A percentile compares a stretch with the other conserved stretches of the same genome.
Evolutionary conservation across 2,797 vertebrate species (phyloP).

Genomic region (Hephaestus fuliginosus): DNA sequence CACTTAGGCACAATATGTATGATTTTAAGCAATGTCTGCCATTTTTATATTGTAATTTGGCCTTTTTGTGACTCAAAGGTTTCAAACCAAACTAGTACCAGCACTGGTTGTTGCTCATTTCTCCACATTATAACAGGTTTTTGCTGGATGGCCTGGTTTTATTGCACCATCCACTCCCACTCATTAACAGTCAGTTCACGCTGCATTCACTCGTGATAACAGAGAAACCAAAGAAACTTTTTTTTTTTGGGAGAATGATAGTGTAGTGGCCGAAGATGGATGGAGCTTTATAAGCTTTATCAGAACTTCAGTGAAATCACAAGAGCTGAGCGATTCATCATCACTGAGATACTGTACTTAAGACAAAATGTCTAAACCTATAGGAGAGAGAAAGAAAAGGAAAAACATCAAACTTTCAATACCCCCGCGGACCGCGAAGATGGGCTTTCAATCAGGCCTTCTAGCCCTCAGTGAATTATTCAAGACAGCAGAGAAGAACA

Average conservation of each 20-base stretch:
- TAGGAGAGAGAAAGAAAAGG: slow-evolving; percentile 39
- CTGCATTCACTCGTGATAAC: slow-evolving; percentile 39
- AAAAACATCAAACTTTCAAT: slow-evolving; percentile 74
- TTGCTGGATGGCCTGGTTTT: slow-evolving; percentile 31
- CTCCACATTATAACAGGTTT: slow-evolving; percentile 5
- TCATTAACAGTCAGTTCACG: slow-evolving; percentile 51
- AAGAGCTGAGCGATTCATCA: slow-evolving; percentile 53
- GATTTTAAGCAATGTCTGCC: background rate
- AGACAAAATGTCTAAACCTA: slow-evolving; percentile 67
- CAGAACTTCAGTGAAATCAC: slow-evolving; percentile 45
- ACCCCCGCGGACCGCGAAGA: slow-evolving; percentile 64
- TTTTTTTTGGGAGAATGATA: slow-evolving; percentile 31
- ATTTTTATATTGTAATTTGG: background rate
- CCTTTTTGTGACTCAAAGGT: background rate
- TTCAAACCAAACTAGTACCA: background rate
- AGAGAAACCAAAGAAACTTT: slow-evolving; percentile 28
- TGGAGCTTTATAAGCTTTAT: slow-evolving; percentile 50
- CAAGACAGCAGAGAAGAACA: slow-evolving; percentile 80
- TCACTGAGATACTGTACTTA: slow-evolving; percentile 45
- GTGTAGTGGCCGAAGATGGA: slow-evolving; percentile 41
- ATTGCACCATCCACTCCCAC: slow-evolving; percentile 25
- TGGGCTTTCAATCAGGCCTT: slow-evolving; percentile 76
- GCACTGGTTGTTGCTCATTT: background rate
- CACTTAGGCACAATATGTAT: background rate
- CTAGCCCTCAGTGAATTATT: slow-evolving; percentile 84